Evolutionary conservation across 2,888 invertebrate species (phyloP).

Genomic region (Amorpha juglandis): DNA sequence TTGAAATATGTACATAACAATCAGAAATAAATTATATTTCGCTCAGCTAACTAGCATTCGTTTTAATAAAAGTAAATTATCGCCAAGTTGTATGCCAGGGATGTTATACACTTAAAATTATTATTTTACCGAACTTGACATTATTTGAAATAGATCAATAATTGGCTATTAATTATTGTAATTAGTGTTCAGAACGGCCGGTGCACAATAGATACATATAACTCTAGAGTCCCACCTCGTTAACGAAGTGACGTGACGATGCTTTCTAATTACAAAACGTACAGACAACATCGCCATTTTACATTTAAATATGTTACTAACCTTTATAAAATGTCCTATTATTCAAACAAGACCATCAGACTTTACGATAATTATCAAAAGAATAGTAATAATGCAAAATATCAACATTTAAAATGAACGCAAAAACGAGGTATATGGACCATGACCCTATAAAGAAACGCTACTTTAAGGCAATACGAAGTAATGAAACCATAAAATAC

Average conservation of each 20-base stretch:
- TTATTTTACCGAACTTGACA: background rate
- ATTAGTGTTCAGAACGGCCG: background rate
- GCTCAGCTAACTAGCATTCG: too few relatives aligned
- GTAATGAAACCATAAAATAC: slow-evolving; percentile 35
- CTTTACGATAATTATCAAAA: slow-evolving; percentile 52
- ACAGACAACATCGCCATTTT: slow-evolving; percentile 18
- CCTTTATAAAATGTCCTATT: slow-evolving; percentile 53
- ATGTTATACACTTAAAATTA: too few relatives aligned
- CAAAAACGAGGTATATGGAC: slow-evolving; percentile 45
- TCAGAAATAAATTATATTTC: too few relatives aligned
- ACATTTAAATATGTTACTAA: slow-evolving; percentile 37
- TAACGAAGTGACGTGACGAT: slow-evolving; percentile 6
- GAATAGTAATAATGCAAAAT: slow-evolving; percentile 46
- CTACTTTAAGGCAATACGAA: slow-evolving; percentile 24
- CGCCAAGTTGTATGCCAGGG: too few relatives aligned
- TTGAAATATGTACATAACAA: too few relatives aligned
- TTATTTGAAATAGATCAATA: background rate
- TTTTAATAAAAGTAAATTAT: too few relatives aligned
- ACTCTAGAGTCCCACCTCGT: background rate
- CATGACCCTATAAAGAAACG: slow-evolving; percentile 43
- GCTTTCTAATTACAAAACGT: slow-evolving; percentile 20
- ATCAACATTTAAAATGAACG: slow-evolving; percentile 36
- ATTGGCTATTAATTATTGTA: slow-evolving; percentile 8
- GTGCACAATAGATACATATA: slow-evolving; percentile 8
- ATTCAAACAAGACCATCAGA: slow-evolving; percentile 35